Evolutionary conservation across 2,113 vertebrate species (phyloP).

Genomic region (Peromyscus polionotus): DNA sequence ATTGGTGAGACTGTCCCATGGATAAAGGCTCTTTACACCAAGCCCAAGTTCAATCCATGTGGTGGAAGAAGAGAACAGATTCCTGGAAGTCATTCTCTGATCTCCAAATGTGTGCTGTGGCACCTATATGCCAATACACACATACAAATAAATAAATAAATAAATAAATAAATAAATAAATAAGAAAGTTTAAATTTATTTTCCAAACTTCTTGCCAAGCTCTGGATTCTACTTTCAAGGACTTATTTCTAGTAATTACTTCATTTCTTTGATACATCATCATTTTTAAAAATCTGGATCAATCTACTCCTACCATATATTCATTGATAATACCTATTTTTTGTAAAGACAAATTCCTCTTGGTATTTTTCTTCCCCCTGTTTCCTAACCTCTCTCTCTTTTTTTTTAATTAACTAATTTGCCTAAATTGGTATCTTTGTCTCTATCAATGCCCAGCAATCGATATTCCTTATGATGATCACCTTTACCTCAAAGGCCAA

Average conservation of each 20-base stretch:
- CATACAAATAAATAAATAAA: neutral
- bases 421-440: neutral
- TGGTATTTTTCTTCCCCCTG: neutral
- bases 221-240: neutral
- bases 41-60: neutral
- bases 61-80: neutral
- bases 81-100: neutral
- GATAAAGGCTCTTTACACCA: neutral
- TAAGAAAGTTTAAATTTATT: neutral
- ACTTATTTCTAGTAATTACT: neutral
- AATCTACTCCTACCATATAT: neutral
- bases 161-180: neutral
- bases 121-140: neutral
- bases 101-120: neutral
- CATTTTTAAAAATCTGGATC: neutral
- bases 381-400: neutral
- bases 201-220: neutral
- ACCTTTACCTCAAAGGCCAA: neutral
- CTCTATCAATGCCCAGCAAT: neutral
- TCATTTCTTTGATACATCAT: neutral
- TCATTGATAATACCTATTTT: neutral
- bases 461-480: neutral
- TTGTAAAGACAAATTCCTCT: neutral
- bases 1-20: neutral
- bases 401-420: neutral